Percentiles rank a stretch among this genome's conserved stretches.
phyloP scores from a whole-genome alignment of 2,888 invertebrate genomes.

The Dicyrtoma fusca region DNA sequence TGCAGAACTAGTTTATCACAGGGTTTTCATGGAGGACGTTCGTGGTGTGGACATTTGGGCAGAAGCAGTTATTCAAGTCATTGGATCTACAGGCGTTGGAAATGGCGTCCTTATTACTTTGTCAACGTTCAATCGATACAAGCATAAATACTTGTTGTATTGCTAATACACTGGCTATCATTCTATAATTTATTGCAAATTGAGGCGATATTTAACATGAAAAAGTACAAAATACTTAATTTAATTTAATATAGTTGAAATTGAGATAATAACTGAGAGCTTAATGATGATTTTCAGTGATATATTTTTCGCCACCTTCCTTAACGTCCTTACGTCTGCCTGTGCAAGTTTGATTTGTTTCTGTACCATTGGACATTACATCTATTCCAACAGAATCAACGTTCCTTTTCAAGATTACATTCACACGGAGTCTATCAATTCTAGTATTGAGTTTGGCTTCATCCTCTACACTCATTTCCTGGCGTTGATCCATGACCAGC shows the following conservation, averaged over 20 bases:
- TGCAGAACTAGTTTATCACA: neutral
- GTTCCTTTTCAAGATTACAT: slow-evolving; percentile 42
- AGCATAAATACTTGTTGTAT: slow-evolving; percentile 44
- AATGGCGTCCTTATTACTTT: slow-evolving; percentile 50
- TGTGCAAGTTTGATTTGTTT: slow-evolving; percentile 47
- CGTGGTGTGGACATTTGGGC: slow-evolving; percentile 41
- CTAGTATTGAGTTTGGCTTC: slow-evolving; percentile 48
- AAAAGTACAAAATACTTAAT: slow-evolving; percentile 28
- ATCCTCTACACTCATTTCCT: slow-evolving; percentile 46
- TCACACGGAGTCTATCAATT: slow-evolving; percentile 27
- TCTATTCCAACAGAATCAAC: slow-evolving; percentile 35
- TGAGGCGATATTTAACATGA: no score
- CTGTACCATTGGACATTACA: slow-evolving; percentile 46
- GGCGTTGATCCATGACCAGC: slow-evolving; percentile 35
- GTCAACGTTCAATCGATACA: slow-evolving; percentile 45
- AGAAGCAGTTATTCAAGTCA: slow-evolving; percentile 47
- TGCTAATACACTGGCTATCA: no score
- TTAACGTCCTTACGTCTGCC: slow-evolving; percentile 39
- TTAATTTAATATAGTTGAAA: no score
- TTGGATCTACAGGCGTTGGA: slow-evolving; percentile 51
- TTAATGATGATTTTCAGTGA: slow-evolving; percentile 37
- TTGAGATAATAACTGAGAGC: neutral
- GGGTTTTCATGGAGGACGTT: neutral
- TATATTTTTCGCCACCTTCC: slow-evolving; percentile 23
- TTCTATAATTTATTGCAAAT: no score